Evolutionary conservation across 2,797 vertebrate genomes (phyloP), one percentile per base, ranked within the genome.

Genomic region (Poeciliopsis turneri): DNA sequence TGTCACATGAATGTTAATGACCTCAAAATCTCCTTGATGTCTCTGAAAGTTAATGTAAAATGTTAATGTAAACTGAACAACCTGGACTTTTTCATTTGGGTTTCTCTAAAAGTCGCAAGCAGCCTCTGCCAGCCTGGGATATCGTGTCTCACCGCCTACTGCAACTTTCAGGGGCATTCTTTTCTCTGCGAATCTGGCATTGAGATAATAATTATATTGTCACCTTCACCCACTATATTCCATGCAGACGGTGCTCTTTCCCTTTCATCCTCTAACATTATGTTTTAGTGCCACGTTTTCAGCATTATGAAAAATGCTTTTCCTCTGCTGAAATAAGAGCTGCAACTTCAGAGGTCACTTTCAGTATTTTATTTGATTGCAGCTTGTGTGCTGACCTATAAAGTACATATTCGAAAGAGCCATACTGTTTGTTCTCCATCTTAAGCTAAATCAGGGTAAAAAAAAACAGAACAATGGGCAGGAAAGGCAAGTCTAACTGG

Each of bases 171-270:
- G 36, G 76, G 80, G 86, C 81, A 89, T 79, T 28, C 74, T 90
- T 91, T 91, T 88, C 88, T 90, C 89, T 25, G 47, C 79, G 87
- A 92, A 91, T 81, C 84, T 89, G 91, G 91, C 93, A 92, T 90
- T 82, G 81, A 87, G 82, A 79, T 78, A 82, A 86, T 88, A 80
- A 88, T 88, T 86, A 90, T 85, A 88, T 90, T 87, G 90, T 94
- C 94, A 95, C 92, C 94, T 95, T 95, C 90, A 92, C 89, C 86
- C 84, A 86, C 82, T 80, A 78, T 79, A 79, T 64, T 90, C 73
- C 74, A 47, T 73, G 75, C 83, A 88, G 81, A 81, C 30, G 49
- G 66, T 23, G 33, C 90, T 84, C 82, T 86, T 90, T 91, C 88
- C 81, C 76, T 90, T 89, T 90, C 84, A 87, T 84, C 72, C 86